phyloP scores from a whole-genome alignment of 2,797 vertebrate species.

The Iguana delicatissima region DNA sequence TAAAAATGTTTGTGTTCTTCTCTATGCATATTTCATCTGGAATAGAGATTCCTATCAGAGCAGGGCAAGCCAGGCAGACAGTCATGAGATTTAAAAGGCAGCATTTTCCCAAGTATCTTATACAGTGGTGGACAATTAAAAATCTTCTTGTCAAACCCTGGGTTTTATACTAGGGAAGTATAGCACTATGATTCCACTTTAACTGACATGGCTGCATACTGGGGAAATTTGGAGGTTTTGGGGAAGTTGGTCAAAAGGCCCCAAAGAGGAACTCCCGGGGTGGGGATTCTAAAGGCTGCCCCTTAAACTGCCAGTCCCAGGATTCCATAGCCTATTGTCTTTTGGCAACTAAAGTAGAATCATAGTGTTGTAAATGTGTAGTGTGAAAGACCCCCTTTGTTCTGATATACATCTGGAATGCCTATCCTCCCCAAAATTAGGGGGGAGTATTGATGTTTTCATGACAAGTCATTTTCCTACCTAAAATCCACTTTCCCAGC shows the following conservation, averaged over 20 bases:
- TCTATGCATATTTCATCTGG: neutral
- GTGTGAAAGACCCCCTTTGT: no score
- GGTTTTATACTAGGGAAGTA: no score
- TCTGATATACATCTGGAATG: neutral
- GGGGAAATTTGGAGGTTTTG: no score
- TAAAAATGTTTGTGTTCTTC: neutral
- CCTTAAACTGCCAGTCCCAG: no score
- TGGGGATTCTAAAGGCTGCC: no score
- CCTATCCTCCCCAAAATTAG: neutral
- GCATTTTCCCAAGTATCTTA: neutral
- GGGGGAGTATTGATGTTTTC: neutral
- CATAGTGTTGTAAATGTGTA: no score
- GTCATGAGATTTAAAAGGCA: neutral
- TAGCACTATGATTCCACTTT: no score
- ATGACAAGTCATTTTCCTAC: neutral
- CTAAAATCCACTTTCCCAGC: neutral
- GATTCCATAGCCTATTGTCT: no score
- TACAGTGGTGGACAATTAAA: neutral
- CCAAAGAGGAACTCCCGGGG: no score
- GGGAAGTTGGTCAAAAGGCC: no score
- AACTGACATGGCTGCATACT: no score
- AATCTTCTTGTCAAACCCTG: neutral
- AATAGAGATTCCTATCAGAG: neutral
- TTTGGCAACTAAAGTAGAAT: no score
- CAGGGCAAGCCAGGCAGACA: neutral